phyloP scores from a whole-genome alignment of 1,140 invertebrate genomes.

The Drosophila pallidifrons region DNA sequence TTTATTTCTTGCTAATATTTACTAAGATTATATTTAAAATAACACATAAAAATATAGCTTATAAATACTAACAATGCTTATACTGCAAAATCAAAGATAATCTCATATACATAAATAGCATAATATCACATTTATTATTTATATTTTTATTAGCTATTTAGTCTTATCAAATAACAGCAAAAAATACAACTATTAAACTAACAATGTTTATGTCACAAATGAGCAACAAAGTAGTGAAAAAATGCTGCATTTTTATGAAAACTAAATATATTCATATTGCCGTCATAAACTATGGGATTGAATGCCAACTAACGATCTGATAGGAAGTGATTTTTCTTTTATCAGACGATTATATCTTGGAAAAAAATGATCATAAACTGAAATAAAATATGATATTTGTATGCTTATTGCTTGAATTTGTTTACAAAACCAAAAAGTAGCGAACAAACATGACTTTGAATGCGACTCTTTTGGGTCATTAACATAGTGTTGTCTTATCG shows the following conservation, averaged over 20 bases:
- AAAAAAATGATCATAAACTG: neutral
- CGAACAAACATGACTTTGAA: neutral
- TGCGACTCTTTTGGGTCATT: slow-evolving; percentile 1
- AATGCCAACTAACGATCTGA: neutral
- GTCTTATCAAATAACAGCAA: no score
- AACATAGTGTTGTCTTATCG: neutral
- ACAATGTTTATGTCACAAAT: neutral
- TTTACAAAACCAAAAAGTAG: neutral
- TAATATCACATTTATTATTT: no score
- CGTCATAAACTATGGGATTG: neutral
- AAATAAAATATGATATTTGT: neutral
- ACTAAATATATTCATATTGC: neutral
- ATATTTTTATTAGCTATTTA: no score
- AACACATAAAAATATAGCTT: no score
- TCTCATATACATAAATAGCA: no score
- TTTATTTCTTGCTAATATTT: no score
- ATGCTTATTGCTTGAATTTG: neutral
- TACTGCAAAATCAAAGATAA: no score
- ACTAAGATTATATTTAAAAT: no score
- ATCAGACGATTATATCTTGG: neutral
- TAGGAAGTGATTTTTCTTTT: neutral
- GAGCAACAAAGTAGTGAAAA: neutral
- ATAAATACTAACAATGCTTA: no score
- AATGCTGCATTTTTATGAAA: neutral
- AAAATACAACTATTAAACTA: no score